These are phyloP conservation scores for Zeugodacus cucurbitae DNA, from an alignment of 1,140 invertebrate species.

Conservation along the genomic window DNA sequence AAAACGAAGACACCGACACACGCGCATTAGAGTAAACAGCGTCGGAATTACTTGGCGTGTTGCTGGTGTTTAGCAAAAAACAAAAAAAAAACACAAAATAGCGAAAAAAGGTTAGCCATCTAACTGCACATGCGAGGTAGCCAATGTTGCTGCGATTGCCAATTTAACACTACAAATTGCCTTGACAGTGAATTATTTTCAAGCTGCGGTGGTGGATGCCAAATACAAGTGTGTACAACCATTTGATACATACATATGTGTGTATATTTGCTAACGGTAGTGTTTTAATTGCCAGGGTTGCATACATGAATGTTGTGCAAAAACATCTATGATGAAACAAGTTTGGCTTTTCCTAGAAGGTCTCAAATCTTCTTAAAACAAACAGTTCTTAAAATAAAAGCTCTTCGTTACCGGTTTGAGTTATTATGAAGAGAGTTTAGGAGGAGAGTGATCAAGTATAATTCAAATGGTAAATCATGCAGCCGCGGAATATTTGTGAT, in stretches of 20 bases:
- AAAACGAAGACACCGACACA: conserved; percentile 3
- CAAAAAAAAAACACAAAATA: neutral
- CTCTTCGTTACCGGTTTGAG: too few relatives aligned
- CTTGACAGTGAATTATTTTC: conserved; percentile 29
- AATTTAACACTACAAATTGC: conserved; percentile 38
- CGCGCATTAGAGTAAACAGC: conserved; percentile 15
- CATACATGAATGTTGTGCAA: too few relatives aligned
- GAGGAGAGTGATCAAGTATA: too few relatives aligned
- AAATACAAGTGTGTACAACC: neutral
- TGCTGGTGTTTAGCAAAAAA: neutral
- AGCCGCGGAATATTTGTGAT: too few relatives aligned
- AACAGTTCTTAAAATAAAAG: too few relatives aligned
- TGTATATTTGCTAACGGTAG: neutral
- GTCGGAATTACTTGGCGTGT: neutral
- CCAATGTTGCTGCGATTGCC: neutral
- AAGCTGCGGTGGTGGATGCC: neutral
- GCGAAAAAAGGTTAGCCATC: neutral
- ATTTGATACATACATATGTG: neutral
- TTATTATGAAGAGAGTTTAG: too few relatives aligned
- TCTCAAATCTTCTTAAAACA: too few relatives aligned
- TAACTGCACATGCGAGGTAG: conserved; percentile 9
- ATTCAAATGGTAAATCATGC: too few relatives aligned
- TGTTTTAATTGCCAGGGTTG: neutral
- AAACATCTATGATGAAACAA: too few relatives aligned
- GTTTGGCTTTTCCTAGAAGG: too few relatives aligned